Conservation (phyloP, 2,888 invertebrate species). For the Julus scandinavius region DNA sequence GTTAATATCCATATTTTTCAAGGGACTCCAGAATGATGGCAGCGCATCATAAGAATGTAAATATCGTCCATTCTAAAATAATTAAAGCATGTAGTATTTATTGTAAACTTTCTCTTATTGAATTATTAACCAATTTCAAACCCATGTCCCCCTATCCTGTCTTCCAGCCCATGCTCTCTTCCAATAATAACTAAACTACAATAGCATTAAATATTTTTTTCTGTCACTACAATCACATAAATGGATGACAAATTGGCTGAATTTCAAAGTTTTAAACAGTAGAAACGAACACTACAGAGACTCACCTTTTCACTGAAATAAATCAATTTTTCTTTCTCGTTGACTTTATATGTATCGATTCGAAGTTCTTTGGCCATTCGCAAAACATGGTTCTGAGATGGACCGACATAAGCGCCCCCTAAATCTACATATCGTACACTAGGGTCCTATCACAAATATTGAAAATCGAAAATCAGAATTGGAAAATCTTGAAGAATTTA, state of each 20-base stretch:
- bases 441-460: slow-evolving; percentile 44
- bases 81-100: too few relatives aligned
- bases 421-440: slow-evolving; percentile 62
- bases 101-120: too few relatives aligned
- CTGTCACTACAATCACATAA: too few relatives aligned
- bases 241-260: neutral
- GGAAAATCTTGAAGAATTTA: neutral
- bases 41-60: neutral
- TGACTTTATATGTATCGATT: slow-evolving; percentile 63
- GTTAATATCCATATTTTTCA: slow-evolving; percentile 56
- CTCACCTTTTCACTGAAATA: slow-evolving; percentile 52
- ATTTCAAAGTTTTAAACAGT: neutral
- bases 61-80: neutral
- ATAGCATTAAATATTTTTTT: too few relatives aligned
- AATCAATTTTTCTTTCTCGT: slow-evolving; percentile 54
- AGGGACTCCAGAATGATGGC: slow-evolving; percentile 57
- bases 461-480: neutral
- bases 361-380: slow-evolving; percentile 65
- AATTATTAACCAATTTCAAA: too few relatives aligned
- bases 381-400: slow-evolving; percentile 65
- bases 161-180: too few relatives aligned
- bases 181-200: too few relatives aligned
- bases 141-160: too few relatives aligned
- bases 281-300: neutral
- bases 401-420: slow-evolving; percentile 67